These are phyloP conservation scores for Cepaea nemoralis DNA, from an alignment of 1,140 invertebrate genomes.

Conservation along the genomic window DNA sequence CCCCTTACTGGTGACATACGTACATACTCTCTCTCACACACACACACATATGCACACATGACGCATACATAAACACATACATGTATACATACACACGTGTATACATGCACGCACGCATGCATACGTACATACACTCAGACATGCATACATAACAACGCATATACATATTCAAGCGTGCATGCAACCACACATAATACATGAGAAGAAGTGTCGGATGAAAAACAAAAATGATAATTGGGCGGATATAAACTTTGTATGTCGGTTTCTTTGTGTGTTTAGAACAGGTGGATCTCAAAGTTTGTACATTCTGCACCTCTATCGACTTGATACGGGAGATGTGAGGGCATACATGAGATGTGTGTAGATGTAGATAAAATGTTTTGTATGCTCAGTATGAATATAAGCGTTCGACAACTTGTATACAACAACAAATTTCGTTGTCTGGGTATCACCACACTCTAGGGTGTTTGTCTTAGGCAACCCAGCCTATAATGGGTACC, in stretches of 20 bases:
- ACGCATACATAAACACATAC: too few relatives aligned
- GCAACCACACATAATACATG: too few relatives aligned
- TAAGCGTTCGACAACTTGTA: background rate
- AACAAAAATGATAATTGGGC: background rate
- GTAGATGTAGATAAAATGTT: background rate
- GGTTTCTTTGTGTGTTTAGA: background rate
- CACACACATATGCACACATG: too few relatives aligned
- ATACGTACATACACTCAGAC: background rate
- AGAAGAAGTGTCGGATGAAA: background rate
- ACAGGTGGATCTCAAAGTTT: background rate
- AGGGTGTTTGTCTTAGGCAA: background rate
- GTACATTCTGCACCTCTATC: background rate
- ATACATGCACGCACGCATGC: too few relatives aligned
- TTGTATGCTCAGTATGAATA: background rate
- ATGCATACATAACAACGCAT: slow-evolving; percentile 12
- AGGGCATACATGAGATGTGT: background rate
- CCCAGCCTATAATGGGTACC: too few relatives aligned
- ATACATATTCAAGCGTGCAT: background rate
- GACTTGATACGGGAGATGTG: background rate
- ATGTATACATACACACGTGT: slow-evolving; percentile 12
- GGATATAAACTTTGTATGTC: too few relatives aligned
- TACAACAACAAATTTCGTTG: background rate
- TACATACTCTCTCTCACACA: too few relatives aligned
- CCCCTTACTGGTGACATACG: too few relatives aligned
- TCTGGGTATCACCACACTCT: background rate